phyloP scores from a whole-genome alignment of 2,113 vertebrate genomes.

The Pomatostomus ruficeps region DNA sequence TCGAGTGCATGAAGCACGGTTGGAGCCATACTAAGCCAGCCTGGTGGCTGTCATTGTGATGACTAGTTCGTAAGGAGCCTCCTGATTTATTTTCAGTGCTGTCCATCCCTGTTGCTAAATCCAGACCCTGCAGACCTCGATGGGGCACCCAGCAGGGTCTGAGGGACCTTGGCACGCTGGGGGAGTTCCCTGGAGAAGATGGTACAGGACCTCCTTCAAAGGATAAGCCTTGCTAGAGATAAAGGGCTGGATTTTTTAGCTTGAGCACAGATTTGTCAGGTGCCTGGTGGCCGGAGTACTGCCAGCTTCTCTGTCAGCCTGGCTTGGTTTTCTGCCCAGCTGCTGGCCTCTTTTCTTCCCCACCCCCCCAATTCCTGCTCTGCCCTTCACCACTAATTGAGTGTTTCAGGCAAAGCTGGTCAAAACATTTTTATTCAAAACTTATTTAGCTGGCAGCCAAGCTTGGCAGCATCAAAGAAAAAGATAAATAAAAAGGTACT shows the following conservation, averaged over 20 bases:
- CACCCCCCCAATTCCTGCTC: not conserved
- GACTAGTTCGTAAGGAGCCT: not conserved
- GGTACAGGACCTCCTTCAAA: not conserved
- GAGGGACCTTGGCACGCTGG: not conserved
- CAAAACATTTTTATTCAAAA: slow-evolving; percentile 36
- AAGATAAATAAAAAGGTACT: not conserved
- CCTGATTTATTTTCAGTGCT: not conserved
- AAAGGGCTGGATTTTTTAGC: not conserved
- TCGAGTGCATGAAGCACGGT: fast-evolving
- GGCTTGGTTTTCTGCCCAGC: not conserved
- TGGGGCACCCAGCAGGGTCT: not conserved
- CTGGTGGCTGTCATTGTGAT: not conserved
- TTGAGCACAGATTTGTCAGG: not conserved
- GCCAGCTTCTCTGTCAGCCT: not conserved
- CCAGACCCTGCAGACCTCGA: not conserved
- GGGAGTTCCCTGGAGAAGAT: not conserved
- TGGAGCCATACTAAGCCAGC: not conserved
- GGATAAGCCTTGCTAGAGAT: not conserved
- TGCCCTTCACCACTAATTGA: not conserved
- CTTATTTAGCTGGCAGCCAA: not conserved
- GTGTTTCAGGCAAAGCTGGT: not conserved
- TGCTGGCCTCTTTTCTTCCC: not conserved
- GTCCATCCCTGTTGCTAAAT: not conserved
- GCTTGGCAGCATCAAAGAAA: not conserved
- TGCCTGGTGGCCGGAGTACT: not conserved